Percentiles rank a stretch among this genome's conserved stretches.
These are phyloP conservation scores for Lordiphosa mommai DNA, from an alignment of 1,140 invertebrate species.

Conservation along the genomic window DNA sequence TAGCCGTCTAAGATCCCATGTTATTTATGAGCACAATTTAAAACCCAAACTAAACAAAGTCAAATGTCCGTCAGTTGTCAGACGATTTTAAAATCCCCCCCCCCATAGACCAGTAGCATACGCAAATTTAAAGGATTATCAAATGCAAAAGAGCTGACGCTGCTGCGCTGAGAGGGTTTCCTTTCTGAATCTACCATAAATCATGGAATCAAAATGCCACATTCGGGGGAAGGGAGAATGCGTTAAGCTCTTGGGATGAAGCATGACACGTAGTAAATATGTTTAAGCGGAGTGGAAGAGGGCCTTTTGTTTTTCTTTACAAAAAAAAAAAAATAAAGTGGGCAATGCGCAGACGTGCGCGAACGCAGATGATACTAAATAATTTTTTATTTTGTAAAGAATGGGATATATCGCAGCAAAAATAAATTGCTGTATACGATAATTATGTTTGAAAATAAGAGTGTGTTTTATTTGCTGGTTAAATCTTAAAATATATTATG, in stretches of 20 bases:
- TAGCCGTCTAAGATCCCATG: background rate
- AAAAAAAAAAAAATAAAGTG: background rate
- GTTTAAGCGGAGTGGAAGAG: background rate
- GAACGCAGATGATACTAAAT: too few species aligned
- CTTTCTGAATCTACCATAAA: conserved; percentile 35
- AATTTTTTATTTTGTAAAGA: too few species aligned
- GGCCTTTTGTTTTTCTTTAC: conserved; percentile 4
- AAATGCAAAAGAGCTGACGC: conserved; percentile 37
- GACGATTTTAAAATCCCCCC: background rate
- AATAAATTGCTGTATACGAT: too few species aligned
- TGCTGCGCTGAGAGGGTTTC: conserved; percentile 7
- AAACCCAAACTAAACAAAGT: conserved; percentile 25
- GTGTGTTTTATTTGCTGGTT: too few species aligned
- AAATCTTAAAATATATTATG: too few species aligned
- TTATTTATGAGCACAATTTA: conserved; percentile 6
- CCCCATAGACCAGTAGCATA: conserved; percentile 16
- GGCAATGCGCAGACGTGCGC: conserved; percentile 4
- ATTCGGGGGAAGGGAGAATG: conserved; percentile 19
- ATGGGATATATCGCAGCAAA: too few species aligned
- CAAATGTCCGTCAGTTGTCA: conserved; percentile 48
- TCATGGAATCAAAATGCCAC: conserved; percentile 57
- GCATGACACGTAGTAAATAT: conserved; percentile 32
- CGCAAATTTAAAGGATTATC: conserved; percentile 56
- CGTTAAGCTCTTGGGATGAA: conserved; percentile 6
- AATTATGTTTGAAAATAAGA: too few species aligned